These are phyloP conservation scores for Ichneumoninae sp. DNA, from an alignment of 2,888 invertebrate genomes.

Conservation along the genomic window DNA sequence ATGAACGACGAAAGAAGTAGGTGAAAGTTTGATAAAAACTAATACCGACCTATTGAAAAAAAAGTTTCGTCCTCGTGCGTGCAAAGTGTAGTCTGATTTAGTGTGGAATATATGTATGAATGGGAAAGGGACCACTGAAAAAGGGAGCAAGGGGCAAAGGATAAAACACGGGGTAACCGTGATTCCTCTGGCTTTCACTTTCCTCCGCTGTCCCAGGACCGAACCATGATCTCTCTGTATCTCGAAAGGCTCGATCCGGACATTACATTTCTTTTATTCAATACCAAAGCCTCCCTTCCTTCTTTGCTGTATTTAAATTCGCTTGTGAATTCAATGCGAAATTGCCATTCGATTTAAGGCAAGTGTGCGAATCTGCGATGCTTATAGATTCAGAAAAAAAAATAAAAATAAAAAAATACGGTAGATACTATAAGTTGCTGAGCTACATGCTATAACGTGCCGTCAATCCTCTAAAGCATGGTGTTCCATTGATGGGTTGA, in stretches of 20 bases:
- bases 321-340: slow-evolving; percentile 53
- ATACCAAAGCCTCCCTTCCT: slow-evolving; percentile 38
- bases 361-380: slow-evolving; percentile 1
- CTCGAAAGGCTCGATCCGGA: slow-evolving; percentile 26
- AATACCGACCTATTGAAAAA: neutral
- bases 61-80: slow-evolving; percentile 10
- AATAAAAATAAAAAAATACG: neutral
- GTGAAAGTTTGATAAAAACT: slow-evolving; percentile 13
- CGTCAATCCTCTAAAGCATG: neutral
- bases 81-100: slow-evolving; percentile 24
- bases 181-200: slow-evolving; percentile 46
- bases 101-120: slow-evolving; percentile 43
- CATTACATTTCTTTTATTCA: slow-evolving; percentile 64
- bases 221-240: slow-evolving; percentile 55
- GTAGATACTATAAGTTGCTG: too few relatives aligned
- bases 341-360: slow-evolving; percentile 50
- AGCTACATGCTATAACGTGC: neutral
- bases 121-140: slow-evolving; percentile 40
- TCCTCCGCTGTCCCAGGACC: slow-evolving; percentile 37
- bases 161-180: slow-evolving; percentile 50
- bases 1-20: slow-evolving; percentile 23
- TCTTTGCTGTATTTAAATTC: slow-evolving; percentile 65
- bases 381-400: slow-evolving; percentile 7
- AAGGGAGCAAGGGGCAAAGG: slow-evolving; percentile 12
- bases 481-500: neutral